Percentiles rank a stretch among this genome's conserved stretches.
phyloP scores from a whole-genome alignment of 2,797 vertebrate genomes.

The Melanotaenia nigrans region DNA sequence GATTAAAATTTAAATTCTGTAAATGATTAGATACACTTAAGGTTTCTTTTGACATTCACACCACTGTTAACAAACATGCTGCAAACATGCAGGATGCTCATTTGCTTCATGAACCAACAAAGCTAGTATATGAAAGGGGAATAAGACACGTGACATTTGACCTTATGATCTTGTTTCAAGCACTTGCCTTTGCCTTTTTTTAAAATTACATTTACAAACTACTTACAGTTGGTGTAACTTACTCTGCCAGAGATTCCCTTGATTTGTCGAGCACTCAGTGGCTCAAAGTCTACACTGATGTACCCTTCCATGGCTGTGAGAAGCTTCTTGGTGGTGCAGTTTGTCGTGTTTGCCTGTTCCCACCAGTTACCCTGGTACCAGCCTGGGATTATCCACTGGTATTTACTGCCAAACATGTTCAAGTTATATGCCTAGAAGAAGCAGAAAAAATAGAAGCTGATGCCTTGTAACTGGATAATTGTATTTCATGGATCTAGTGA shows the following conservation, averaged over 20 bases:
- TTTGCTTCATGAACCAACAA: neutral
- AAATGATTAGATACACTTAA: too few species aligned
- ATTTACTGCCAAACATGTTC: constrained; percentile 98
- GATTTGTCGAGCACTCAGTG: constrained; percentile 92
- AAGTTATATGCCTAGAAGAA: constrained; percentile 89
- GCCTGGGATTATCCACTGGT: constrained; percentile 99
- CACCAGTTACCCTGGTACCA: constrained; percentile 99
- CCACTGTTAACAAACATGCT: too few species aligned
- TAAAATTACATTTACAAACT: neutral
- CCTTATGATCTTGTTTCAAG: neutral
- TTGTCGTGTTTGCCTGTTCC: constrained; percentile 94
- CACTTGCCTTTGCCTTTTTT: constrained; percentile 2
- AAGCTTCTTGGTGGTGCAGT: constrained; percentile 93
- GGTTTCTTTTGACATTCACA: too few species aligned
- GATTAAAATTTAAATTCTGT: too few species aligned
- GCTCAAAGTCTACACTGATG: constrained; percentile 98
- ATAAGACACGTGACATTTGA: neutral
- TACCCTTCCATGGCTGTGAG: constrained; percentile 98
- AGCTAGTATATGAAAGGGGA: neutral
- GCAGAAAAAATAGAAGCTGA: neutral
- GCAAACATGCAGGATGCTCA: neutral
- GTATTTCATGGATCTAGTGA: neutral
- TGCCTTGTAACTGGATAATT: neutral
- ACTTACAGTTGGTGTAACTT: constrained; percentile 55
- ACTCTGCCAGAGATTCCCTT: constrained; percentile 98